phyloP scores from a whole-genome alignment of 2,113 vertebrate species.

The Okapia johnstoni region DNA sequence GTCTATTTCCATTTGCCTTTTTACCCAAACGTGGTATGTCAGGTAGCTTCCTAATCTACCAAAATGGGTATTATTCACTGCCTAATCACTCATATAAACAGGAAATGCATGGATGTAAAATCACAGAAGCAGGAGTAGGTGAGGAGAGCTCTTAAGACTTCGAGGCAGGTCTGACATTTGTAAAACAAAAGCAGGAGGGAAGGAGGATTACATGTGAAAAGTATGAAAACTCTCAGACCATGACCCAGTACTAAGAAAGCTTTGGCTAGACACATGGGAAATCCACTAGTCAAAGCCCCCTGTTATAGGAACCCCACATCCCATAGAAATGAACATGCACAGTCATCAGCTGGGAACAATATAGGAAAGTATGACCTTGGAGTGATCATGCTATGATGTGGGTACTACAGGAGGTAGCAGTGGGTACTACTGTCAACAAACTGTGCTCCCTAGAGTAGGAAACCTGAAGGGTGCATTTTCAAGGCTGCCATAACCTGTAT shows the following conservation, averaged over 20 bases:
- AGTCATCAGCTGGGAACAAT: neutral
- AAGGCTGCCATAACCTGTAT: neutral
- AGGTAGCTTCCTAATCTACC: neutral
- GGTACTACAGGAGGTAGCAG: rapidly evolving
- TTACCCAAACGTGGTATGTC: neutral
- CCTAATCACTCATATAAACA: neutral
- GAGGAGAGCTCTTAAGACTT: neutral
- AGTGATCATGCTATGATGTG: neutral
- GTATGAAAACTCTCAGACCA: neutral
- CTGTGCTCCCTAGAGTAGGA: neutral
- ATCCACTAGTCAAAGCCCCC: neutral
- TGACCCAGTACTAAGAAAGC: neutral
- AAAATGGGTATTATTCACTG: neutral
- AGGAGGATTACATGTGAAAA: neutral
- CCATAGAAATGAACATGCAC: neutral
- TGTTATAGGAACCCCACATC: neutral
- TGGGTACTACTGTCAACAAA: neutral
- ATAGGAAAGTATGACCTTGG: neutral
- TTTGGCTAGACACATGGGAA: neutral
- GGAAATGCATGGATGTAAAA: neutral
- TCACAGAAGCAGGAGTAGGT: neutral
- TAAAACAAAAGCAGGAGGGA: neutral
- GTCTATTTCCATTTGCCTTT: neutral
- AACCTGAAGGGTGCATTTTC: neutral
- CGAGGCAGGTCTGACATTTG: rapidly evolving